Evolutionary conservation across 2,888 invertebrate genomes (phyloP).

Genomic region (Drosophila limbata): DNA sequence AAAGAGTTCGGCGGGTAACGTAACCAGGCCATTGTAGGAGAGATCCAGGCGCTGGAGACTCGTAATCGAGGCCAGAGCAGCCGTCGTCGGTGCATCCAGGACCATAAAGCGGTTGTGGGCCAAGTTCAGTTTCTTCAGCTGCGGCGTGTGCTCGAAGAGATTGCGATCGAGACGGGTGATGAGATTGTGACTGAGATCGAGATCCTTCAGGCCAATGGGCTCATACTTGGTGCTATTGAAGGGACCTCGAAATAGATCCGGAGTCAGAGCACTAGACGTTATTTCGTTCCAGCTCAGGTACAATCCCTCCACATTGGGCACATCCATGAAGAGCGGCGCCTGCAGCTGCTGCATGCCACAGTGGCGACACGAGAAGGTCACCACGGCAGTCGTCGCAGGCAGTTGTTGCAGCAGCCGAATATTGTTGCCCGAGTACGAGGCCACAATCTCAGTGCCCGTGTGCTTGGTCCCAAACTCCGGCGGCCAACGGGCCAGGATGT

Average conservation of each 20-base stretch:
- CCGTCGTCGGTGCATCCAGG: conserved; percentile 87
- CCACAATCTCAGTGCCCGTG: conserved; percentile 77
- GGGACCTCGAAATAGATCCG: conserved; percentile 89
- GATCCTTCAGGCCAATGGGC: conserved; percentile 87
- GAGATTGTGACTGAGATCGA: conserved; percentile 88
- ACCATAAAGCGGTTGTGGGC: conserved; percentile 88
- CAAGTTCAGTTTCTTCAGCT: conserved; percentile 87
- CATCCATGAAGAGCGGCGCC: conserved; percentile 83
- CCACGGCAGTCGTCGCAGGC: conserved; percentile 82
- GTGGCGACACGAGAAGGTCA: conserved; percentile 83
- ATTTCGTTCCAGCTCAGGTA: conserved; percentile 84
- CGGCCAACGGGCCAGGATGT: conserved; percentile 84
- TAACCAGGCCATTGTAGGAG: conserved; percentile 87
- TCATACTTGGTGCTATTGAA: conserved; percentile 87
- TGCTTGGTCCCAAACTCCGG: conserved; percentile 79
- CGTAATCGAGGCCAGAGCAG: conserved; percentile 87
- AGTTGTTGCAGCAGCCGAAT: conserved; percentile 82
- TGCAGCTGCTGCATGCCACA: conserved; percentile 82
- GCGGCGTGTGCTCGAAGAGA: conserved; percentile 88
- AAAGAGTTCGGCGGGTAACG: conserved; percentile 86
- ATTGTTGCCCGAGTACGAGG: conserved; percentile 82
- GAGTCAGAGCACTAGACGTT: conserved; percentile 87
- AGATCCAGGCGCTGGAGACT: conserved; percentile 87
- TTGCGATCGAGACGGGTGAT: conserved; percentile 88
- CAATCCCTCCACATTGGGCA: conserved; percentile 82